These are phyloP conservation scores for Pseudolycoriella hygida DNA, from an alignment of 2,888 invertebrate genomes.

Conservation along the genomic window DNA sequence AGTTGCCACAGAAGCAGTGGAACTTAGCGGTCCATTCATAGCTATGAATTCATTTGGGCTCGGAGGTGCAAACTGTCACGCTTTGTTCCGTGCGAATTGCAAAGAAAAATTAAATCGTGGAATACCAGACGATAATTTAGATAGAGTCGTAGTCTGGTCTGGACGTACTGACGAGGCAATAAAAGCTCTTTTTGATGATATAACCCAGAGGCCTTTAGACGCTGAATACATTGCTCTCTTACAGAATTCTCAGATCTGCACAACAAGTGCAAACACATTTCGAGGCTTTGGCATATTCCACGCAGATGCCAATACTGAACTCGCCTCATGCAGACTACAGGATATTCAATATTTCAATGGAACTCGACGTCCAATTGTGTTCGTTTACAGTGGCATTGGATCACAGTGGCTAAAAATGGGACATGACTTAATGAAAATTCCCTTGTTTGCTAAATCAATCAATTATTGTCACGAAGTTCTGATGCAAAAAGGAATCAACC, in stretches of 20 bases:
- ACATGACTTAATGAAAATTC: slow-evolving; percentile 50
- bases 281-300: slow-evolving; percentile 51
- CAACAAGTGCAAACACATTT: slow-evolving; percentile 46
- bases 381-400: slow-evolving; percentile 83
- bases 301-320: slow-evolving; percentile 8
- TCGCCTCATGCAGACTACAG: slow-evolving; percentile 13
- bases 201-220: slow-evolving; percentile 42
- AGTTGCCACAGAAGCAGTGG: slow-evolving; percentile 55
- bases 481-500: slow-evolving; percentile 39
- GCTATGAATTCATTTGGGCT: slow-evolving; percentile 89
- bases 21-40: slow-evolving; percentile 54
- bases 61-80: slow-evolving; percentile 67
- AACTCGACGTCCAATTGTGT: slow-evolving; percentile 58
- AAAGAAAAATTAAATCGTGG: slow-evolving; percentile 33
- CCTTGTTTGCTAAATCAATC: slow-evolving; percentile 56
- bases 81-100: slow-evolving; percentile 25
- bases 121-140: slow-evolving; percentile 43
- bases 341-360: slow-evolving; percentile 37
- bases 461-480: slow-evolving; percentile 38
- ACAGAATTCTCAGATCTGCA: slow-evolving; percentile 38
- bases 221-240: slow-evolving; percentile 40
- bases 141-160: slow-evolving; percentile 54
- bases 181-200: slow-evolving; percentile 40
- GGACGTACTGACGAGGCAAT: slow-evolving; percentile 68
- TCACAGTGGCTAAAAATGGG: slow-evolving; percentile 82